Conservation (phyloP, 2,888 invertebrate genomes). For the Patella ulyssiponensis region DNA sequence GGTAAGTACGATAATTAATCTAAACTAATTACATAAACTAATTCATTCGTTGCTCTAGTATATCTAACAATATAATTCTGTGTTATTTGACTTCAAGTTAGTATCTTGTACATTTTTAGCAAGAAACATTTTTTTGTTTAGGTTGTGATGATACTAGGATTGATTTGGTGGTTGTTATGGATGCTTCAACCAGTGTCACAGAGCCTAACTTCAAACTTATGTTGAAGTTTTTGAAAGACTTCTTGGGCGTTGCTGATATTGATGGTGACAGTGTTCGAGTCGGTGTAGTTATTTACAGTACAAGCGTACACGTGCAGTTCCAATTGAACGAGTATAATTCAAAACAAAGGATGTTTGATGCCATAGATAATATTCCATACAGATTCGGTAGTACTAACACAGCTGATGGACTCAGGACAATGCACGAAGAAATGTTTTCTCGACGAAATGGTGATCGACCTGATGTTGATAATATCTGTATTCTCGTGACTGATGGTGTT, state of each 20-base stretch:
- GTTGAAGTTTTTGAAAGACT: constrained; percentile 55
- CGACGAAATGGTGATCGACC: constrained; percentile 58
- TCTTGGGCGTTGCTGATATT: constrained; percentile 54
- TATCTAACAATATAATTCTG: too few relatives aligned
- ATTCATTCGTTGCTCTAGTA: too few relatives aligned
- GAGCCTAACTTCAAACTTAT: constrained; percentile 55
- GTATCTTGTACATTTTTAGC: too few relatives aligned
- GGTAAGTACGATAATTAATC: too few relatives aligned
- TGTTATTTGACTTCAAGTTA: too few relatives aligned
- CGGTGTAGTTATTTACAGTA: constrained; percentile 60
- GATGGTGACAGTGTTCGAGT: constrained; percentile 57
- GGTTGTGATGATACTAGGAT: constrained; percentile 41
- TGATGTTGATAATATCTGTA: constrained; percentile 54
- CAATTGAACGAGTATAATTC: constrained; percentile 51
- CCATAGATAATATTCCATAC: constrained; percentile 56
- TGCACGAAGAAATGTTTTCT: constrained; percentile 56
- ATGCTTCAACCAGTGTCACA: constrained; percentile 64
- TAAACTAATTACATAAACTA: too few relatives aligned
- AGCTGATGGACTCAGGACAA: constrained; percentile 57
- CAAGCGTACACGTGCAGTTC: constrained; percentile 53
- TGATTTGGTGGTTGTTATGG: constrained; percentile 63
- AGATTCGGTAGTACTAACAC: constrained; percentile 66
- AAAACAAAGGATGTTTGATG: constrained; percentile 48
- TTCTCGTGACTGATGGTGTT: constrained; percentile 67
- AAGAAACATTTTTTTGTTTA: neutral